Percentiles rank a stretch among this genome's conserved stretches.
Evolutionary conservation across 2,113 vertebrate genomes (phyloP).

Genomic region (Limnothrissa miodon): DNA sequence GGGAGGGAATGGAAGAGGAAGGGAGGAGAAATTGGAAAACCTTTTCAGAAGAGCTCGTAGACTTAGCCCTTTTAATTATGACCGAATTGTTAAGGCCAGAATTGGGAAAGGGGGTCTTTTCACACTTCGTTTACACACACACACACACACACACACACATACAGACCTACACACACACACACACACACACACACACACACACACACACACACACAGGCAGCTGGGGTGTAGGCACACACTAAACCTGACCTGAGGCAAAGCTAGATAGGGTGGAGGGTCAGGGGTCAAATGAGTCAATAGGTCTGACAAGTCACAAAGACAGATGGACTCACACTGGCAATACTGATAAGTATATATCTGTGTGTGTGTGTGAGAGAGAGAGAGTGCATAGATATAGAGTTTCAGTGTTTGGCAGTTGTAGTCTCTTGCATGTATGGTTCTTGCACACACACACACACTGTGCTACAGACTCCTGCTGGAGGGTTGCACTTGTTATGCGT

Average conservation of each 20-base stretch:
- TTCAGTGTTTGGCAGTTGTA: too few relatives aligned
- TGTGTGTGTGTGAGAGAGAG: constrained; percentile 1
- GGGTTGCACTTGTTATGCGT: too few relatives aligned
- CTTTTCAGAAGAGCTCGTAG: neutral
- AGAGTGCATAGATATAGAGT: too few relatives aligned
- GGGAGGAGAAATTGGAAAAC: neutral
- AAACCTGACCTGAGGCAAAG: constrained; percentile 31
- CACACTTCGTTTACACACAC: neutral
- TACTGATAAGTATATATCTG: neutral
- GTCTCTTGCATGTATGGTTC: too few relatives aligned
- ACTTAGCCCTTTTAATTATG: constrained; percentile 25
- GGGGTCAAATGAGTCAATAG: constrained; percentile 39
- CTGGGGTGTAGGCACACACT: constrained; percentile 18
- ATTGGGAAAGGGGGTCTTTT: constrained; percentile 15
- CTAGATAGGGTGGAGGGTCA: constrained; percentile 34
- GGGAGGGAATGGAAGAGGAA: too few relatives aligned
- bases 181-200: neutral
- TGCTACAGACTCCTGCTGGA: too few relatives aligned
- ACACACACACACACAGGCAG: constrained; percentile 27
- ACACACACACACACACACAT: constrained; percentile 3
- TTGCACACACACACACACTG: neutral
- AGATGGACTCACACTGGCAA: constrained; percentile 36
- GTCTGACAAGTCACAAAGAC: constrained; percentile 15
- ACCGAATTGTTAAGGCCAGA: constrained; percentile 13
- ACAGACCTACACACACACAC: neutral